phyloP scores from a whole-genome alignment of 2,888 invertebrate species.

The Meloe dianella region DNA sequence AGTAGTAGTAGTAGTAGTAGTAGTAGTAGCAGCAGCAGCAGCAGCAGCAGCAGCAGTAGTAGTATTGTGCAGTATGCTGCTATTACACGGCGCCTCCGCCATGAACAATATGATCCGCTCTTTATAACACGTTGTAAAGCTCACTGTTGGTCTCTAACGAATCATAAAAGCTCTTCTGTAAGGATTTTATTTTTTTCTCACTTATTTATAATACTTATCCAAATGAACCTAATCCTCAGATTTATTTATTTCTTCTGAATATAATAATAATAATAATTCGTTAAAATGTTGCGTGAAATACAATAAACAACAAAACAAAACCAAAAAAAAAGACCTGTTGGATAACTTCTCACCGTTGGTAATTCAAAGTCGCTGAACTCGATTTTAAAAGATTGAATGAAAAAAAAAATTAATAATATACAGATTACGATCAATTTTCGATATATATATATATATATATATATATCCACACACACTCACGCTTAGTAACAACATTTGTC shows the following conservation, averaged over 20 bases:
- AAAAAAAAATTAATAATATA: not conserved
- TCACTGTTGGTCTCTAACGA: slow-evolving; percentile 60
- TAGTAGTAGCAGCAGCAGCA: no score
- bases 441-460: no score
- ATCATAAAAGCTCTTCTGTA: slow-evolving; percentile 40
- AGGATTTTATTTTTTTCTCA: slow-evolving; percentile 22
- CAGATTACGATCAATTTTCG: not conserved
- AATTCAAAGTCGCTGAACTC: slow-evolving; percentile 12
- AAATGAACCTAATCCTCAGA: no score
- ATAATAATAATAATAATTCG: no score
- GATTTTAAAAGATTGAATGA: not conserved
- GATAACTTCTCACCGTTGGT: slow-evolving; percentile 10
- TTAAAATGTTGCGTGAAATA: not conserved
- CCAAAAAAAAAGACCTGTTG: not conserved
- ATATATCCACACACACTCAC: no score
- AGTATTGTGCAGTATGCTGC: slow-evolving; percentile 38
- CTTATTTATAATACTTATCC: no score
- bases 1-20: no score
- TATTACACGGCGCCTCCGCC: slow-evolving; percentile 59
- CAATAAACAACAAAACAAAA: no score
- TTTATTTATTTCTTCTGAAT: no score
- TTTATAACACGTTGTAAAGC: slow-evolving; percentile 69
- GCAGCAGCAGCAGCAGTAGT: no score
- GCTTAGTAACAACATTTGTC: not conserved
- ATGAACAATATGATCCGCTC: slow-evolving; percentile 62